Evolutionary conservation across 2,797 vertebrate genomes (phyloP), one percentile per base, ranked within the genome.

Genomic region (Cygnus olor): DNA sequence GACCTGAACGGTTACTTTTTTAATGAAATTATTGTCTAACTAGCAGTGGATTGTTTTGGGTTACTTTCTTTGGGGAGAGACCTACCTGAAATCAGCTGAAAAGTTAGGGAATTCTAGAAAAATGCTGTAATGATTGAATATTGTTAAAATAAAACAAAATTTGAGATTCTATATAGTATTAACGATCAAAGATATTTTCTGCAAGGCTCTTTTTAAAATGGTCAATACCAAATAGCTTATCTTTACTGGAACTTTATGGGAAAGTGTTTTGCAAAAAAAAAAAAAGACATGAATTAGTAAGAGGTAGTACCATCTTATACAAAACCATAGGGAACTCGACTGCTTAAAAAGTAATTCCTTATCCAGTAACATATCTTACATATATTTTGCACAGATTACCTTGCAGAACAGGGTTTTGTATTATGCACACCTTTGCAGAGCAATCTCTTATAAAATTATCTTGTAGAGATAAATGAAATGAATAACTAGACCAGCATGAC

Each of bases 401-500:
- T 61, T 93, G 85, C 58, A 89, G 85, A 84, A 86, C 32, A 85
- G 87, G 54, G 58, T 64, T 80, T 65, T 84, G 82, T 58, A 83
- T 44, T 74, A 79, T 6, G 24, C 38, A 53, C 44, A 84, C 18
- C 58, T 95, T 84, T 89, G 68, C 53, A 93, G 27, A 82, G 68
- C 32, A 92, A 88, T 53, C 36, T 87, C 57, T 56, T 66, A 58
- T 3, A 88, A 81, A 66, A 70, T 51, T 44, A 61, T 81, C 70
- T 81, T 63, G 61, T 30, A 95, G 34, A 91, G 42, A 79, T 53
- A 90, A 63, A 93, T 76, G 71, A 90, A 95, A 96, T 82, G 88
- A 89, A 81, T 87, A 32, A 92, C 56, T 34, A 83, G 14, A 93
- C 34, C 88, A 94, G 85, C 87, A 96, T 85, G 94, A 97, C 96